These are phyloP conservation scores for Myrmecobius fasciatus DNA, from an alignment of 2,113 vertebrate species.

Conservation along the genomic window DNA sequence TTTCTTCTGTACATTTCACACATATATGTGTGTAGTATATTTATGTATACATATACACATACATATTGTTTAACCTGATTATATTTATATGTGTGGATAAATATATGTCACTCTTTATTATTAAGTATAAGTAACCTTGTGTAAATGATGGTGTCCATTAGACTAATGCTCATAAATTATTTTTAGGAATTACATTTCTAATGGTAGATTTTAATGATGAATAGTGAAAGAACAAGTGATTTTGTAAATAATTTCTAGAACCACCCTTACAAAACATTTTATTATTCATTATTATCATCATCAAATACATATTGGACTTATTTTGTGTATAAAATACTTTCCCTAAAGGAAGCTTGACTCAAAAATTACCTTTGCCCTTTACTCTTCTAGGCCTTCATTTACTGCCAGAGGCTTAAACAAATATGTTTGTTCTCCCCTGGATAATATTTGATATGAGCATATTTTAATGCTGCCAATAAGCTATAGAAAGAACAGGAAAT, in stretches of 20 bases:
- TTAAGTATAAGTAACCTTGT: not conserved
- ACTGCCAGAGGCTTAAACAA: not conserved
- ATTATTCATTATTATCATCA: not conserved
- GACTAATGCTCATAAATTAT: not conserved
- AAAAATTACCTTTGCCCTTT: not conserved
- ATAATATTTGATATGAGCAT: not conserved
- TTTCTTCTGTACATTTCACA: not conserved
- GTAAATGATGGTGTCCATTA: not conserved
- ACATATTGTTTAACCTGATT: too few relatives aligned
- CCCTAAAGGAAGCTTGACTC: not conserved
- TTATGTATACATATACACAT: too few relatives aligned
- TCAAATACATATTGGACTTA: not conserved
- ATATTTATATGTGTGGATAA: too few relatives aligned
- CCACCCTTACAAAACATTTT: not conserved
- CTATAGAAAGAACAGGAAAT: not conserved
- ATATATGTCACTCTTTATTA: not conserved
- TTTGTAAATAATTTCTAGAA: not conserved
- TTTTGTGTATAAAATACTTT: fast-evolving
- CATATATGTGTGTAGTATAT: too few relatives aligned
- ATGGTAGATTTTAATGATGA: not conserved
- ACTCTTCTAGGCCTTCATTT: not conserved
- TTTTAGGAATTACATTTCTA: not conserved
- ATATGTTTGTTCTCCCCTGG: not conserved
- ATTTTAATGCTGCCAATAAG: not conserved
- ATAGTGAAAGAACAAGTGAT: not conserved